These are phyloP conservation scores for Forbesichthys papilliferus DNA, from an alignment of 2,113 vertebrate genomes.

Conservation along the genomic window DNA sequence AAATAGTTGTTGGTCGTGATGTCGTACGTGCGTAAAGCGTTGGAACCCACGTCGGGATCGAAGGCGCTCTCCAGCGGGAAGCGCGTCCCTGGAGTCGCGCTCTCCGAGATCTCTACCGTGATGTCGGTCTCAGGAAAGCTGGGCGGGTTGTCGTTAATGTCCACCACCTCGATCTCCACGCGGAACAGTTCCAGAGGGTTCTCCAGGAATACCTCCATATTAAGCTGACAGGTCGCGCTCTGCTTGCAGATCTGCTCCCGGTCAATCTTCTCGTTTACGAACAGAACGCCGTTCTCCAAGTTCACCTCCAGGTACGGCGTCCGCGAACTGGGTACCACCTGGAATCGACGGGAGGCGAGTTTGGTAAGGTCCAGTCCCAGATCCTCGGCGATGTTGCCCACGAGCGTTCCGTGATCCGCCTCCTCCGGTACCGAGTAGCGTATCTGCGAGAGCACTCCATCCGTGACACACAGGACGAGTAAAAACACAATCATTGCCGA, in stretches of 20 bases:
- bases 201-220: conserved; percentile 96
- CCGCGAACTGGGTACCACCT: conserved; percentile 90
- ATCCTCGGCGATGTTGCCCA: conserved; percentile 98
- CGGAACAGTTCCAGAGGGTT: conserved; percentile 95
- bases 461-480: conserved; percentile 83
- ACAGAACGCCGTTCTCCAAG: conserved; percentile 92
- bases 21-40: conserved; percentile 94
- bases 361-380: conserved; percentile 98
- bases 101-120: conserved; percentile 96
- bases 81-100: conserved; percentile 93
- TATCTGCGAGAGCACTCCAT: conserved; percentile 88
- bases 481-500: conserved; percentile 90
- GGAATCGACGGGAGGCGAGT: conserved; percentile 92
- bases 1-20: conserved; percentile 96
- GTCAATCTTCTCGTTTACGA: conserved; percentile 93
- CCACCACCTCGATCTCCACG: conserved; percentile 94
- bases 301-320: conserved; percentile 95
- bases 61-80: conserved; percentile 96
- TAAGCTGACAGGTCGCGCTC: conserved; percentile 90
- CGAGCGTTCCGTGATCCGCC: conserved; percentile 93
- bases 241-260: conserved; percentile 95
- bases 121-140: conserved; percentile 93
- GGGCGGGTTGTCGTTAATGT: conserved; percentile 97
- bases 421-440: conserved; percentile 97
- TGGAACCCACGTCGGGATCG: conserved; percentile 95